These are phyloP conservation scores for Bhutanitis thaidina DNA, from an alignment of 2,888 invertebrate species.

Conservation along the genomic window DNA sequence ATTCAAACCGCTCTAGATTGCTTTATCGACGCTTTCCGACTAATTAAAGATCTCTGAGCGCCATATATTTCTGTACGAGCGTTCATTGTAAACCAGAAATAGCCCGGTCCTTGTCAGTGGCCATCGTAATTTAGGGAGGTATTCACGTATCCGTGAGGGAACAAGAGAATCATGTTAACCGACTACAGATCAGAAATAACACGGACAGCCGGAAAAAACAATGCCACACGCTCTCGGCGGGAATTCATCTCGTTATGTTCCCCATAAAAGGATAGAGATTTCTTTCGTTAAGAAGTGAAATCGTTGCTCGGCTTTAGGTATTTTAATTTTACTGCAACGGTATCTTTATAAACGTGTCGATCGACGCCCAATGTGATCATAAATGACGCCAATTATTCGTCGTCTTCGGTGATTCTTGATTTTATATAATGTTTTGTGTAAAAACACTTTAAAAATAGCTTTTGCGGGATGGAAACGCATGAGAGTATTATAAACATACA, in stretches of 20 bases:
- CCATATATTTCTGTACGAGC: conserved; percentile 42
- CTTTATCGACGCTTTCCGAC: conserved; percentile 45
- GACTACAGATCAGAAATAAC: conserved; percentile 47
- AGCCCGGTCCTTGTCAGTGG: conserved; percentile 39
- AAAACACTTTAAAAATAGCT: too few relatives aligned
- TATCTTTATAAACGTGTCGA: conserved; percentile 9
- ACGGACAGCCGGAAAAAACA: conserved; percentile 43
- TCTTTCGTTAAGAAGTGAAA: conserved; percentile 45
- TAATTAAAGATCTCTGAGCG: conserved; percentile 57
- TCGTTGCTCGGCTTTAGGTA: conserved; percentile 34
- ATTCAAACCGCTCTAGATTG: conserved; percentile 32
- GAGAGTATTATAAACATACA: too few relatives aligned
- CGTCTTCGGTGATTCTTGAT: too few relatives aligned
- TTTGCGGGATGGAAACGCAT: too few relatives aligned
- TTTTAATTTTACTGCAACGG: conserved; percentile 16
- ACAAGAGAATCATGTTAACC: conserved; percentile 54
- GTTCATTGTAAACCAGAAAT: conserved; percentile 48
- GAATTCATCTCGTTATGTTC: conserved; percentile 56
- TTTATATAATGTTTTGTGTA: too few relatives aligned
- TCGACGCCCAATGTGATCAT: neutral
- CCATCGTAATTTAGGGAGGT: conserved; percentile 47
- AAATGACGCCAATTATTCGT: neutral
- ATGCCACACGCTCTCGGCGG: conserved; percentile 44
- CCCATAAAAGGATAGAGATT: conserved; percentile 52
- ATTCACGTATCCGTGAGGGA: conserved; percentile 38